These are phyloP conservation scores for Nymphicus hollandicus DNA, from an alignment of 2,113 vertebrate genomes.

Conservation along the genomic window DNA sequence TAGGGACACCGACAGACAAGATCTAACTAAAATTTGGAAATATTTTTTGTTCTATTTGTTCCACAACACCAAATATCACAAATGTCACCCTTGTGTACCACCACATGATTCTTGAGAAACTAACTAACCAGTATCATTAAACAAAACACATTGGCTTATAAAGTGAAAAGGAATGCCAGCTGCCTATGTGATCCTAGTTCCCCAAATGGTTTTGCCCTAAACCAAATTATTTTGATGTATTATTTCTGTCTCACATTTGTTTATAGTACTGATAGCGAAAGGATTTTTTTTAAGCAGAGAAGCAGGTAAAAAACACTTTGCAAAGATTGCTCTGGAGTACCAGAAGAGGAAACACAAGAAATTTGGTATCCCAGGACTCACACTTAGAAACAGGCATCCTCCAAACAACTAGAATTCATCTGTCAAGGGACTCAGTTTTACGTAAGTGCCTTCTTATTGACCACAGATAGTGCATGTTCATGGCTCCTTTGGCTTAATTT, in stretches of 20 bases:
- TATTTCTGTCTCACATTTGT: neutral
- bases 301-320: neutral
- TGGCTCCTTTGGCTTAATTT: neutral
- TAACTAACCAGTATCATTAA: neutral
- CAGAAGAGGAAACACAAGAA: neutral
- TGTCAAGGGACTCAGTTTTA: neutral
- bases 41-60: neutral
- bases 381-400: neutral
- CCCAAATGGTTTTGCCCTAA: neutral
- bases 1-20: neutral
- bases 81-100: neutral
- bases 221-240: neutral
- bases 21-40: neutral
- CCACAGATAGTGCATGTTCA: neutral
- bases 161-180: slow-evolving; percentile 10
- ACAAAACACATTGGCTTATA: neutral
- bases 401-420: neutral
- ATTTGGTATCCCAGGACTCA: neutral
- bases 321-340: neutral
- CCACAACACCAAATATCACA: neutral
- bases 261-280: neutral
- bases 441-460: neutral
- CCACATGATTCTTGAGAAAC: neutral
- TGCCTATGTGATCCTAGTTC: neutral
- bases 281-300: neutral